Evolutionary conservation across 2,113 vertebrate genomes (phyloP).

Genomic region (Carollia perspicillata): DNA sequence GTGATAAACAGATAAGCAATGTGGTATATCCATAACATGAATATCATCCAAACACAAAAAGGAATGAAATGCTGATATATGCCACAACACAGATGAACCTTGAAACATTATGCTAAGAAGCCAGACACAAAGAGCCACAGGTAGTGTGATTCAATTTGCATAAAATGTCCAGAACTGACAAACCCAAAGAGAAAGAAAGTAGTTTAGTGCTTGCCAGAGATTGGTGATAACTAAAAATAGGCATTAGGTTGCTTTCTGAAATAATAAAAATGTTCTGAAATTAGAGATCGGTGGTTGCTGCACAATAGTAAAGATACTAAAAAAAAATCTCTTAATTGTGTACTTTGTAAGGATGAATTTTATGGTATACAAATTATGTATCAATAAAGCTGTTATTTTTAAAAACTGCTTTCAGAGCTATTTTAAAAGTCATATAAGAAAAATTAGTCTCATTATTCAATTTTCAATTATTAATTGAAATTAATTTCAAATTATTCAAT

Average conservation of each 20-base stretch:
- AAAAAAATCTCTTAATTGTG: neutral
- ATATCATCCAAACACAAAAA: neutral
- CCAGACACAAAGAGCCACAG: neutral
- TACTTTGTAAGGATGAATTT: neutral
- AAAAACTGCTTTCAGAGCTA: neutral
- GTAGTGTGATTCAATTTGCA: neutral
- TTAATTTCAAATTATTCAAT: neutral
- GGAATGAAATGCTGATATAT: neutral
- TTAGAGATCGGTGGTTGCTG: neutral
- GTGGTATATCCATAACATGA: neutral
- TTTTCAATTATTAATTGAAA: too few species aligned
- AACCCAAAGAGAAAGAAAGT: neutral
- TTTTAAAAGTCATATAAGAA: neutral
- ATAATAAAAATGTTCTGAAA: constrained; percentile 31
- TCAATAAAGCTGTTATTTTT: neutral
- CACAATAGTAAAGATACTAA: neutral
- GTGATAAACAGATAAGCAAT: neutral
- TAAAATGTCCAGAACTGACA: neutral
- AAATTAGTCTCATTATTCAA: neutral
- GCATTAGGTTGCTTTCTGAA: neutral
- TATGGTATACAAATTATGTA: neutral
- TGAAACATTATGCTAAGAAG: neutral
- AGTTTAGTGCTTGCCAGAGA: neutral
- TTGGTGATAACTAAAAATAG: neutral
- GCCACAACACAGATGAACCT: neutral